These are phyloP conservation scores for Subacronicta megacephala DNA, from an alignment of 2,888 invertebrate genomes.

Conservation along the genomic window DNA sequence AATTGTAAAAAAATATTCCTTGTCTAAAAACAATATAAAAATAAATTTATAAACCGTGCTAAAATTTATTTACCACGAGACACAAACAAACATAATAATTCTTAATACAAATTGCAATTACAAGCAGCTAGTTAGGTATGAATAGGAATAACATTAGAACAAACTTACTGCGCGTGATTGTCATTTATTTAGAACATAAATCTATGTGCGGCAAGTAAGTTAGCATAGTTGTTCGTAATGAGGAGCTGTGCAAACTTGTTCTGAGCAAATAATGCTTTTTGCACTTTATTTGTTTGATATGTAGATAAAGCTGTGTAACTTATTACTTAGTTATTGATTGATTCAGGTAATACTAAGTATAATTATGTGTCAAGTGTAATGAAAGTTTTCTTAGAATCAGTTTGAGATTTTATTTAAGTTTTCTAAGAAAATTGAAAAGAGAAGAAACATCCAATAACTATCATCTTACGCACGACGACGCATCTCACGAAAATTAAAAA, in stretches of 20 bases:
- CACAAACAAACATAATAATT: constrained; percentile 12
- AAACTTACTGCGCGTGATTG: constrained; percentile 45
- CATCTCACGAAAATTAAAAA: too few species aligned
- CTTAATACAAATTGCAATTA: constrained; percentile 8
- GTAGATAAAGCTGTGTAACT: constrained; percentile 35
- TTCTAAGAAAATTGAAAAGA: too few species aligned
- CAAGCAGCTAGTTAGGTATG: constrained; percentile 17
- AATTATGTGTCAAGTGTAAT: too few species aligned
- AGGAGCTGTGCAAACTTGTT: constrained; percentile 39
- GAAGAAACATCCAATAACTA: too few species aligned
- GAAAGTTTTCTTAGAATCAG: too few species aligned
- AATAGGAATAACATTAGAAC: constrained; percentile 42
- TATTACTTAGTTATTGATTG: constrained; percentile 20
- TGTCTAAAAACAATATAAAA: too few species aligned
- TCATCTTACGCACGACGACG: too few species aligned
- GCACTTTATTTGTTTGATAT: constrained; percentile 50
- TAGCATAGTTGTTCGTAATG: constrained; percentile 30
- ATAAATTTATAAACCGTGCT: too few species aligned
- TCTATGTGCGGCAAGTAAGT: constrained; percentile 31
- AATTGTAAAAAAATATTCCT: too few species aligned
- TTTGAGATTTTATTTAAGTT: too few species aligned
- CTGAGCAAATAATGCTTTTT: constrained; percentile 21
- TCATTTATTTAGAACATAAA: constrained; percentile 48
- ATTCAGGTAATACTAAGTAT: constrained; percentile 32
- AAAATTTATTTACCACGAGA: too few species aligned